These are phyloP conservation scores for Anagrus nilaparvatae DNA, from an alignment of 1,140 invertebrate species.

Conservation along the genomic window DNA sequence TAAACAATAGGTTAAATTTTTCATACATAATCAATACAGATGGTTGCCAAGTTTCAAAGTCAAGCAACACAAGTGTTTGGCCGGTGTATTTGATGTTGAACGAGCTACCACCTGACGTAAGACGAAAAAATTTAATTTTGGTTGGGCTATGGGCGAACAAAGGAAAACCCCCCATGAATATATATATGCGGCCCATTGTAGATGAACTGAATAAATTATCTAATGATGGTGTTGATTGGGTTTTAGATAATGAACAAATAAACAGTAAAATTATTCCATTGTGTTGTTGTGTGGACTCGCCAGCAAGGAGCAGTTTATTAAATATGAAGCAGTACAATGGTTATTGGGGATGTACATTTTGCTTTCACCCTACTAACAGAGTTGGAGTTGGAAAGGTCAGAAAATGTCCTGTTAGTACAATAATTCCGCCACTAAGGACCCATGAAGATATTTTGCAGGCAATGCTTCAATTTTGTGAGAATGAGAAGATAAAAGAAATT, in stretches of 20 bases:
- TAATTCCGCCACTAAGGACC: not conserved
- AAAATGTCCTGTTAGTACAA: slow-evolving; percentile 7
- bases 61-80: slow-evolving; percentile 15
- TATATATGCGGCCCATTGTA: slow-evolving; percentile 14
- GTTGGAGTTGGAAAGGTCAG: not conserved
- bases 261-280: slow-evolving; percentile 13
- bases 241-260: not conserved
- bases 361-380: slow-evolving; percentile 6
- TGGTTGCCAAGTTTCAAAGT: slow-evolving; percentile 15
- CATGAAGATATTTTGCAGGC: slow-evolving; percentile 10
- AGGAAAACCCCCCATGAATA: slow-evolving; percentile 15
- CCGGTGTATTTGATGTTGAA: slow-evolving; percentile 15
- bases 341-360: slow-evolving; percentile 15
- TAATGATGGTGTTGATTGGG: slow-evolving; percentile 8
- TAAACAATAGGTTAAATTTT: slow-evolving; percentile 10
- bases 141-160: slow-evolving; percentile 15
- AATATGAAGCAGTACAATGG: slow-evolving; percentile 18
- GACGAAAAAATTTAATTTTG: slow-evolving; percentile 12
- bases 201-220: slow-evolving; percentile 12
- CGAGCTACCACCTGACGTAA: slow-evolving; percentile 5
- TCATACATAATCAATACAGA: slow-evolving; percentile 17
- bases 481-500: slow-evolving; percentile 1
- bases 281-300: slow-evolving; percentile 15
- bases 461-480: too few relatives aligned
- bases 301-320: slow-evolving; percentile 10